phyloP scores from a whole-genome alignment of 2,888 invertebrate genomes.

The Pediacus dermestoides region DNA sequence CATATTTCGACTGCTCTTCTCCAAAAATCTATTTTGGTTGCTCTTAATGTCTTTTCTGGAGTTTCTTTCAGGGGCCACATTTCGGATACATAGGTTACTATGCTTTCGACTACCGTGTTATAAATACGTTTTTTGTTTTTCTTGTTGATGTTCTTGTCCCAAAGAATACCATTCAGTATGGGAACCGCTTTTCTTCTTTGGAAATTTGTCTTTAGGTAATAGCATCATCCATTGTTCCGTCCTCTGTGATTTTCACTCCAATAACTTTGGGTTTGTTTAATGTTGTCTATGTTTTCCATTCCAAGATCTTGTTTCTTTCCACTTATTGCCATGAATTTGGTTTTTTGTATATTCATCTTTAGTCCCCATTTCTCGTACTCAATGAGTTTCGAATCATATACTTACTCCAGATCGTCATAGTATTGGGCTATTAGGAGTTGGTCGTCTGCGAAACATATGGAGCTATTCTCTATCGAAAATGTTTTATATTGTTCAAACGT shows the following conservation, averaged over 20 bases:
- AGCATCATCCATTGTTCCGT: constrained; percentile 20
- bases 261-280: too few relatives aligned
- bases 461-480: too few relatives aligned
- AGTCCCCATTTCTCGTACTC: constrained; percentile 18
- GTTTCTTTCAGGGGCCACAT: constrained; percentile 22
- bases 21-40: constrained; percentile 16
- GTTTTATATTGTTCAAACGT: too few relatives aligned
- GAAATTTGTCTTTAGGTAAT: constrained; percentile 17
- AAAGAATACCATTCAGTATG: constrained; percentile 19
- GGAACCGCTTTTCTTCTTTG: constrained; percentile 18
- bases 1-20: constrained; percentile 15
- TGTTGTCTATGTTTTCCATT: too few relatives aligned
- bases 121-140: constrained; percentile 18
- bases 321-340: constrained; percentile 7
- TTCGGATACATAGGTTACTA: constrained; percentile 20
- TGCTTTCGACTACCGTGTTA: constrained; percentile 20
- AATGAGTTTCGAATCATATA: constrained; percentile 21
- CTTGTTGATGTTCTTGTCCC: constrained; percentile 21
- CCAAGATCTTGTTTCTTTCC: constrained; percentile 6
- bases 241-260: constrained; percentile 17
- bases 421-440: constrained; percentile 14
- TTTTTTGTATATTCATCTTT: constrained; percentile 20
- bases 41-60: constrained; percentile 9
- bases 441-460: constrained; percentile 16
- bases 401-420: neutral